Conservation (phyloP, 2,797 vertebrate genomes). For the Siniperca scherzeri region DNA sequence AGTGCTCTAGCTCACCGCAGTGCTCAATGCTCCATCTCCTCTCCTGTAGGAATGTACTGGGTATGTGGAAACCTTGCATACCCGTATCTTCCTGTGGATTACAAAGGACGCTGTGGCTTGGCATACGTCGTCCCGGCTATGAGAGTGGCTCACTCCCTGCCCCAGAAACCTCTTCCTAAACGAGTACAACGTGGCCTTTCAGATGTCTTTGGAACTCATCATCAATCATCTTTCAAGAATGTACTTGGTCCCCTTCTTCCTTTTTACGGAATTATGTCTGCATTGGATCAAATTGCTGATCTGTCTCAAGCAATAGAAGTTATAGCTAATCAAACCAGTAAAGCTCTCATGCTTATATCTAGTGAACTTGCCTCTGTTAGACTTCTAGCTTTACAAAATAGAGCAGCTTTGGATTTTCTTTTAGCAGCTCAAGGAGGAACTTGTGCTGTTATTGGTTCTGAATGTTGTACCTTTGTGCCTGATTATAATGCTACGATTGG, state of each 20-base stretch:
- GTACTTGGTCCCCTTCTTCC: slow-evolving; percentile 55
- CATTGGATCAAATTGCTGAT: slow-evolving; percentile 68
- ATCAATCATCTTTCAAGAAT: slow-evolving; percentile 66
- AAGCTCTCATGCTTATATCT: slow-evolving; percentile 63
- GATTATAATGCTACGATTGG: slow-evolving; percentile 65
- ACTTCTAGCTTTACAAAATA: slow-evolving; percentile 68
- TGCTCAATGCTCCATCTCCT: slow-evolving; percentile 66
- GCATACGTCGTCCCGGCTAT: slow-evolving; percentile 71
- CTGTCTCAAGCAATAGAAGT: slow-evolving; percentile 63
- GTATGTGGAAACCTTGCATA: slow-evolving; percentile 64
- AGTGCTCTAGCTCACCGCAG: slow-evolving; percentile 49
- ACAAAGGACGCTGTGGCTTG: slow-evolving; percentile 71
- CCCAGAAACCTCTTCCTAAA: not conserved
- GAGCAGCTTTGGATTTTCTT: slow-evolving; percentile 72
- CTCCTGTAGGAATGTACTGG: slow-evolving; percentile 74
- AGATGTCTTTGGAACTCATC: slow-evolving; percentile 62
- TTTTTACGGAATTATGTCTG: slow-evolving; percentile 68
- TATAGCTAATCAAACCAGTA: slow-evolving; percentile 57
- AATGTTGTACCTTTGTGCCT: slow-evolving; percentile 75
- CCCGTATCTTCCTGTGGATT: slow-evolving; percentile 67
- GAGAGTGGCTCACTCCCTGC: slow-evolving; percentile 61
- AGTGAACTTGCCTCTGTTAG: slow-evolving; percentile 66
- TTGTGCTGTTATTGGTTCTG: slow-evolving; percentile 65
- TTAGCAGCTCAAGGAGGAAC: slow-evolving; percentile 68
- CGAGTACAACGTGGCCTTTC: slow-evolving; percentile 41